These are phyloP conservation scores for Yponomeuta evonymella DNA, from an alignment of 2,888 invertebrate genomes.

Conservation along the genomic window DNA sequence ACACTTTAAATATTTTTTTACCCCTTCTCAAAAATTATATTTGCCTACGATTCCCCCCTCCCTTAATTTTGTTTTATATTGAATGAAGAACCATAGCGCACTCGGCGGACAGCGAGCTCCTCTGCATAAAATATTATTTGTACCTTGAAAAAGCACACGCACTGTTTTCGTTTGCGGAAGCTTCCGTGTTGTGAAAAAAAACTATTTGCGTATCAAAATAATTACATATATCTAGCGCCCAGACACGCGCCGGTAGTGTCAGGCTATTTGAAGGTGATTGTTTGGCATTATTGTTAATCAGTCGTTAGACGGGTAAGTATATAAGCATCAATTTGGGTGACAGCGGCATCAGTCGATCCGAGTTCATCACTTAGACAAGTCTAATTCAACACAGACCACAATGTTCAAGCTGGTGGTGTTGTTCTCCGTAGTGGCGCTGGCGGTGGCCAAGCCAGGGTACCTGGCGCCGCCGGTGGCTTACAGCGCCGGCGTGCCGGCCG, in stretches of 20 bases:
- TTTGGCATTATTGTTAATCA: constrained; percentile 46
- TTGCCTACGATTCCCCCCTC: too few relatives aligned
- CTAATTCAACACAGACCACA: constrained; percentile 58
- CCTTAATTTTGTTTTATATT: too few relatives aligned
- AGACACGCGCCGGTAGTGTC: neutral
- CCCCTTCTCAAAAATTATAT: too few relatives aligned
- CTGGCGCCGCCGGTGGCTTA: constrained; percentile 49
- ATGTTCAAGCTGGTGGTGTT: constrained; percentile 78
- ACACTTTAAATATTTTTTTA: too few relatives aligned
- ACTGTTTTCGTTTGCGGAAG: constrained; percentile 26
- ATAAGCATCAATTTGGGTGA: constrained; percentile 45
- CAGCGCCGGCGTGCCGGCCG: constrained; percentile 37
- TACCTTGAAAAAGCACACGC: constrained; percentile 12
- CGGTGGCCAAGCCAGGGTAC: constrained; percentile 66
- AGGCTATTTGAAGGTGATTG: constrained; percentile 50
- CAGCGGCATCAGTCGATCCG: constrained; percentile 59
- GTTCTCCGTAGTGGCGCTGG: constrained; percentile 76
- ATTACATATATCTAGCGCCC: constrained; percentile 8
- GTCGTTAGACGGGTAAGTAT: constrained; percentile 44
- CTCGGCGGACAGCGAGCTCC: neutral
- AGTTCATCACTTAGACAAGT: constrained; percentile 44
- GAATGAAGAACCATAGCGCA: too few relatives aligned
- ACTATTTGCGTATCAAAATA: constrained; percentile 17
- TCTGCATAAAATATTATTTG: neutral
- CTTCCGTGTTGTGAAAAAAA: constrained; percentile 35